These are phyloP conservation scores for Nasonia longicornis DNA, from an alignment of 1,140 invertebrate genomes.

Conservation along the genomic window DNA sequence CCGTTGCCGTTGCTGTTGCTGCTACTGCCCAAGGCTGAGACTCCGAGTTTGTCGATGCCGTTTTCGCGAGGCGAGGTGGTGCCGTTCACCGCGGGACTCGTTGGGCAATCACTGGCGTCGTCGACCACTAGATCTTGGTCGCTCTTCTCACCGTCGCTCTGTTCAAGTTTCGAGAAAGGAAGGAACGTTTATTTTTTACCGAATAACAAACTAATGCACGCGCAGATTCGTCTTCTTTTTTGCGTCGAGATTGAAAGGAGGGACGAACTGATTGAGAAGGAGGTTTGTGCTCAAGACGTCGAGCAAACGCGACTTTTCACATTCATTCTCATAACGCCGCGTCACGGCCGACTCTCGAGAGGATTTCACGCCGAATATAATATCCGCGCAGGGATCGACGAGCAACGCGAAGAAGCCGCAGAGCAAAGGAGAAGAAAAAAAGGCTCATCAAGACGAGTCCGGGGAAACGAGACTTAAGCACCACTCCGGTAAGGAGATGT, in stretches of 20 bases:
- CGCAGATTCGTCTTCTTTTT: not conserved
- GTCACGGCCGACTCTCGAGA: not conserved
- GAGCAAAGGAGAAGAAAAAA: constrained; percentile 6
- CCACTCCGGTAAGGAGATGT: not conserved
- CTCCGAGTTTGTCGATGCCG: constrained; percentile 74
- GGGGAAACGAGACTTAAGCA: constrained; percentile 27
- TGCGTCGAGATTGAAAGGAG: not conserved
- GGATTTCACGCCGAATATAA: not conserved
- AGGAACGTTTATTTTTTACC: constrained; percentile 16
- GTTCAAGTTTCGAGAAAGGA: constrained; percentile 69
- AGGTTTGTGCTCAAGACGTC: not conserved
- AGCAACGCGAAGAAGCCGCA: not conserved
- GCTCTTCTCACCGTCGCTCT: constrained; percentile 96
- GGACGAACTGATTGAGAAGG: not conserved
- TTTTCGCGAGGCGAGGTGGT: constrained; percentile 86
- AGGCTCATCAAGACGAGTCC: constrained; percentile 13
- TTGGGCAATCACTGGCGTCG: constrained; percentile 84
- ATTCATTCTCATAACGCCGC: not conserved
- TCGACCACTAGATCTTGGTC: constrained; percentile 97
- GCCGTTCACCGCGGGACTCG: constrained; percentile 72
- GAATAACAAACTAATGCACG: not conserved
- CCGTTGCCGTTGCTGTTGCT: constrained; percentile 17
- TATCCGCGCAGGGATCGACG: not conserved
- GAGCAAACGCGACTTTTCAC: not conserved
- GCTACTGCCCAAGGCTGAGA: constrained; percentile 59